A percentile compares a stretch with the other conserved stretches of the same genome.
These are phyloP conservation scores for Epistrophe grossulariae DNA, from an alignment of 2,888 invertebrate genomes.

Conservation along the genomic window DNA sequence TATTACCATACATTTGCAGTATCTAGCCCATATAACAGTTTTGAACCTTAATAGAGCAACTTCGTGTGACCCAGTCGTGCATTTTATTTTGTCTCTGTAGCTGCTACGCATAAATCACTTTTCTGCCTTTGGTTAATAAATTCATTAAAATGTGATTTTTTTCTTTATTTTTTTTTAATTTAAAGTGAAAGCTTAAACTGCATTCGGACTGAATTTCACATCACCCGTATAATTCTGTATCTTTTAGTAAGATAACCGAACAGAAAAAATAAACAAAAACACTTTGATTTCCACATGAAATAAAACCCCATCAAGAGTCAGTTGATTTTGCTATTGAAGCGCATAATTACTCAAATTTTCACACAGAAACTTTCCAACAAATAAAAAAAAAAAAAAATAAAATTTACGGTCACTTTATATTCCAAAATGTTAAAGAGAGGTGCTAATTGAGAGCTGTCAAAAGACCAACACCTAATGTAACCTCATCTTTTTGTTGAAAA, in stretches of 20 bases:
- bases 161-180: background rate
- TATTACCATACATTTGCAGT: too few relatives aligned
- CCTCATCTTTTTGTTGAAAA: conserved; percentile 5
- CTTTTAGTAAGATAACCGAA: background rate
- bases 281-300: background rate
- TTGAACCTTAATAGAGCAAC: too few relatives aligned
- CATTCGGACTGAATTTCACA: background rate
- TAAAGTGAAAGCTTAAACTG: background rate
- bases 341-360: conserved; percentile 15
- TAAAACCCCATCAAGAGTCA: background rate
- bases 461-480: conserved; percentile 17
- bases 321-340: conserved; percentile 34
- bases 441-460: conserved; percentile 34
- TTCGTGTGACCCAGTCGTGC: too few relatives aligned
- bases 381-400: too few relatives aligned
- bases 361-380: conserved; percentile 4
- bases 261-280: background rate
- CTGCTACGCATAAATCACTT: too few relatives aligned
- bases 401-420: background rate
- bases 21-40: too few relatives aligned
- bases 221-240: background rate
- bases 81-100: too few relatives aligned
- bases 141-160: too few relatives aligned
- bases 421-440: conserved; percentile 5
- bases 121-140: too few relatives aligned